A percentile compares a stretch with the other conserved stretches of the same genome.
Evolutionary conservation across 1,140 invertebrate genomes (phyloP).

Genomic region (Aleiodes sp.): DNA sequence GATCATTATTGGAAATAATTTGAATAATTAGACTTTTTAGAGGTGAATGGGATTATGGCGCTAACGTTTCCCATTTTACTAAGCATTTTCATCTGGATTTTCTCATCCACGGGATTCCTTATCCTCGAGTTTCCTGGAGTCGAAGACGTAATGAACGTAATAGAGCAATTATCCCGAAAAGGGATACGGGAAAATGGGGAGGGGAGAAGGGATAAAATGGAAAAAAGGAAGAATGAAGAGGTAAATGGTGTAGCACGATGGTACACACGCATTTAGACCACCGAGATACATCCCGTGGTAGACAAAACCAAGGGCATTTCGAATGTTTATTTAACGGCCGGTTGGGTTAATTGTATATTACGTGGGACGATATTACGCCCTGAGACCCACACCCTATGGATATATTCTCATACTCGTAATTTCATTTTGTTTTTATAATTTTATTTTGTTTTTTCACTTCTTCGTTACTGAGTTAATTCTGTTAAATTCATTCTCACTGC

Average conservation of each 20-base stretch:
- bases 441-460: background rate
- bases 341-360: constrained; percentile 28
- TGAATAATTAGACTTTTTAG: background rate
- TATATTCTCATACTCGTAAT: constrained; percentile 7
- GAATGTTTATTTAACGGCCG: constrained; percentile 32
- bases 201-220: background rate
- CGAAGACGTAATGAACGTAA: constrained; percentile 33
- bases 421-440: background rate
- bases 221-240: background rate
- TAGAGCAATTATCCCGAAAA: constrained; percentile 33
- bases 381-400: background rate
- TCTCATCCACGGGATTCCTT: constrained; percentile 5
- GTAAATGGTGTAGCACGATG: constrained; percentile 17
- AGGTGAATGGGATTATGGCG: background rate
- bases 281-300: constrained; percentile 25
- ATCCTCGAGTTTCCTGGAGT: background rate
- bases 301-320: background rate
- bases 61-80: no score
- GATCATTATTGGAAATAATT: constrained; percentile 15
- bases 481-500: background rate
- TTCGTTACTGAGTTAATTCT: background rate
- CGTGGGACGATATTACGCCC: constrained; percentile 24
- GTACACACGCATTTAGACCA: constrained; percentile 17
- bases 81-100: no score
- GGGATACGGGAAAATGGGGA: background rate